Conservation (phyloP, 2,888 invertebrate species). For the Romanomermis culicivorax region DNA sequence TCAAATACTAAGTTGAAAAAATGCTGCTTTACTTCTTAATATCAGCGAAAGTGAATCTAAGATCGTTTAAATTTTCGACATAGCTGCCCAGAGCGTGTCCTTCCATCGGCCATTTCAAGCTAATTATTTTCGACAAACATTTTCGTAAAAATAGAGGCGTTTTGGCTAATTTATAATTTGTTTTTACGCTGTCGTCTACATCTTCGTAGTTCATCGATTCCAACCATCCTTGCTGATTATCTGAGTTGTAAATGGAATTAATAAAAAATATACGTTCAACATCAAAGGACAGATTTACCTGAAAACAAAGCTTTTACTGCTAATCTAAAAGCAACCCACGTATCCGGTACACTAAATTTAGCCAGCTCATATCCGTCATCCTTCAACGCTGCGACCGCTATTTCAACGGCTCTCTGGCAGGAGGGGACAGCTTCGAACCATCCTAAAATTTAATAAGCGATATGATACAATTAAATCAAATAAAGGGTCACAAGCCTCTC, state of each 20-base stretch:
- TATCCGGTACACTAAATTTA: conserved; percentile 7
- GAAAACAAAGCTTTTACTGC: conserved; percentile 1
- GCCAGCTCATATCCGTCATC: conserved; percentile 12
- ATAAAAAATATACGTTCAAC: too few relatives aligned
- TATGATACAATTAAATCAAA: too few relatives aligned
- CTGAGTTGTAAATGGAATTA: too few relatives aligned
- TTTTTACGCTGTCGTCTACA: conserved; percentile 11
- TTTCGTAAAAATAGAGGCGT: background rate
- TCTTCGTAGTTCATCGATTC: conserved; percentile 18
- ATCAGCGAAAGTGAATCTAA: conserved; percentile 19
- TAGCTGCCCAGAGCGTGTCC: conserved; percentile 5
- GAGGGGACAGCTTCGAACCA: too few relatives aligned
- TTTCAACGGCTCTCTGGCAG: conserved; percentile 18
- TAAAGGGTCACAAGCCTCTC: too few relatives aligned
- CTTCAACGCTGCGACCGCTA: background rate
- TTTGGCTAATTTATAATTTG: background rate
- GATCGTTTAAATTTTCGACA: conserved; percentile 15
- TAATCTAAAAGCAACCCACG: background rate
- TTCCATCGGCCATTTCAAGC: conserved; percentile 1
- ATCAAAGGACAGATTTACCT: too few relatives aligned
- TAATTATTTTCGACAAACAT: background rate
- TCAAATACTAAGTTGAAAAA: too few relatives aligned
- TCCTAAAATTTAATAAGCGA: background rate
- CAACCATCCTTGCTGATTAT: conserved; percentile 2
- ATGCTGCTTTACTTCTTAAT: too few relatives aligned